A percentile compares a stretch with the other conserved stretches of the same genome.
Conservation (phyloP, 2,797 vertebrate species). For the Silurus lanzhouensis region DNA sequence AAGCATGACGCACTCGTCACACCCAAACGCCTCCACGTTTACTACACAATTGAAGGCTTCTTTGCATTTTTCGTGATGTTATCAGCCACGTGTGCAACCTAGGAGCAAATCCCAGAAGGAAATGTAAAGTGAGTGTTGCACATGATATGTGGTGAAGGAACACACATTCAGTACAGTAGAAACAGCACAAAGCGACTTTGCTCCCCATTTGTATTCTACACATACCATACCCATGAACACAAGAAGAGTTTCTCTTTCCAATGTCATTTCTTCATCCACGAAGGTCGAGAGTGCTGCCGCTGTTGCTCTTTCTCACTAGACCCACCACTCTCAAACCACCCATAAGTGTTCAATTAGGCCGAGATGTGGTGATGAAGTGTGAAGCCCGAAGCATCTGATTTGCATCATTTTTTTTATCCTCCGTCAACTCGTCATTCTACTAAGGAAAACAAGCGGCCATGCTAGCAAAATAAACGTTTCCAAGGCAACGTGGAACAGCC, state of each 20-base stretch:
- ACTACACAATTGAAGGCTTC: conserved; percentile 42
- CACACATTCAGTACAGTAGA: no score
- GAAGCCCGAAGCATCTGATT: conserved; percentile 6
- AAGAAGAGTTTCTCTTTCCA: no score
- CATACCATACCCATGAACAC: background rate
- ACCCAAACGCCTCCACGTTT: conserved; percentile 56
- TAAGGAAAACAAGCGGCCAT: background rate
- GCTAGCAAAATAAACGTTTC: conserved; percentile 4
- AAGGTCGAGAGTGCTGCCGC: background rate
- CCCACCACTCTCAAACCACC: background rate
- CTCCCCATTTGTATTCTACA: background rate
- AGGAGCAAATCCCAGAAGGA: background rate
- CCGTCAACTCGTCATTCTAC: background rate
- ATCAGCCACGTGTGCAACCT: background rate
- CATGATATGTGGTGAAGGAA: no score
- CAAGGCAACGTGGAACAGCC: background rate
- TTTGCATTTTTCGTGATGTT: conserved; percentile 59
- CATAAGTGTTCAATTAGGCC: conserved; percentile 11
- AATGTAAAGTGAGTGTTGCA: background rate
- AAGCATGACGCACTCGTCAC: conserved; percentile 64
- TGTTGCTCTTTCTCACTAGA: no score
- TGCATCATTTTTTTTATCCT: conserved; percentile 11
- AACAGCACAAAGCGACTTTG: no score
- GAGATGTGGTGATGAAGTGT: conserved; percentile 12
- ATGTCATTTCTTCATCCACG: background rate